A percentile compares a stretch with the other conserved stretches of the same genome.
Conservation (phyloP, 2,888 invertebrate genomes). For the Tenthredo amoena region DNA sequence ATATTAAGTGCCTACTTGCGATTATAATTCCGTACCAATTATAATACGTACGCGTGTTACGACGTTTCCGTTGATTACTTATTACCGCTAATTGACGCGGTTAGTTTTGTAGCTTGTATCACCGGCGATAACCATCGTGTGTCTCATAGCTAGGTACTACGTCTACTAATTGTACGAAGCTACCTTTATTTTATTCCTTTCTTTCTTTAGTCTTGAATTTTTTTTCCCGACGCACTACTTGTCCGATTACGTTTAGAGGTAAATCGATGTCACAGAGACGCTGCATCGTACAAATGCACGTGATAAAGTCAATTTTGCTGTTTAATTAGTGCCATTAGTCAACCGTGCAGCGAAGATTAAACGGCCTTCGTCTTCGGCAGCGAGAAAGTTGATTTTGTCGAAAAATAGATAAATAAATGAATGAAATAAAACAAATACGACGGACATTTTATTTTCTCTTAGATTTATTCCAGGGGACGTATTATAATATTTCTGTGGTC, state of each 20-base stretch:
- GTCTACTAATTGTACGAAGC: not conserved
- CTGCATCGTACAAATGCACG: not conserved
- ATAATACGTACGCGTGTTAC: slow-evolving; percentile 9
- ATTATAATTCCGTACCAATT: slow-evolving; percentile 44
- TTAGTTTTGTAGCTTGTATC: slow-evolving; percentile 32
- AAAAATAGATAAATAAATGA: not conserved
- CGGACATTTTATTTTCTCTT: not conserved
- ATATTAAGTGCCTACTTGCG: slow-evolving; percentile 10
- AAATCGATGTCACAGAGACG: not conserved
- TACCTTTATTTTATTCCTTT: not conserved
- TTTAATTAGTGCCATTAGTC: not conserved
- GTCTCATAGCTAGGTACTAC: not conserved
- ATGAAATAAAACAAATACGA: not conserved
- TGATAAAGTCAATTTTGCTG: not conserved
- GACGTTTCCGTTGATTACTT: slow-evolving; percentile 46
- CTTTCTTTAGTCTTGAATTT: not conserved
- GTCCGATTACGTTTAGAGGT: not conserved
- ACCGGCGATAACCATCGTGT: not conserved
- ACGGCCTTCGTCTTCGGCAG: not conserved
- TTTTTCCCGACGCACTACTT: not conserved
- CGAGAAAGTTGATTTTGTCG: not conserved
- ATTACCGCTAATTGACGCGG: slow-evolving; percentile 32
- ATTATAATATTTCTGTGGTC: not conserved
- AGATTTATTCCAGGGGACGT: not conserved
- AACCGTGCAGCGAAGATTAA: not conserved